Percentiles rank a stretch among this genome's conserved stretches.
Evolutionary conservation across 2,888 invertebrate species (phyloP).

Genomic region (Poecilus cupreus): DNA sequence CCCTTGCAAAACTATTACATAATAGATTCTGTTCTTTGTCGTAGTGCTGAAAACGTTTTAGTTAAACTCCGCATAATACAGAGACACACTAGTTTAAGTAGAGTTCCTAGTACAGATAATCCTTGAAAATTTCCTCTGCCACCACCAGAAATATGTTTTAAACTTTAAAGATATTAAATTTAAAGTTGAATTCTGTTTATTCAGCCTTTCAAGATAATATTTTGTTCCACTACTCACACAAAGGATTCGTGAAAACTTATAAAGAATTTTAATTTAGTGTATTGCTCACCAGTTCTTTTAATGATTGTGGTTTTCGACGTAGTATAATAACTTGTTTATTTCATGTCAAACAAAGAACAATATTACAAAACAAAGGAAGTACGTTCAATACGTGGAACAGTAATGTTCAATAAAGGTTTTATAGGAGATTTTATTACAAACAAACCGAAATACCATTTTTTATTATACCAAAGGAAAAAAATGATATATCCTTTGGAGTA

Average conservation of each 20-base stretch:
- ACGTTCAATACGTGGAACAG: neutral
- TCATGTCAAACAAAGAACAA: neutral
- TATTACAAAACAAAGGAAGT: slow-evolving; percentile 4
- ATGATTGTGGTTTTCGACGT: too few relatives aligned
- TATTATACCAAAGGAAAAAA: slow-evolving; percentile 7
- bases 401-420: slow-evolving; percentile 35
- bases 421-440: neutral
- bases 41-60: neutral
- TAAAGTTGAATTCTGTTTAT: too few relatives aligned
- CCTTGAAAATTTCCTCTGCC: neutral
- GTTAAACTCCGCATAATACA: neutral
- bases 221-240: too few relatives aligned
- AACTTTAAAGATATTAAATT: too few relatives aligned
- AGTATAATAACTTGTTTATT: neutral
- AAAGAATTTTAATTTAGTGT: too few relatives aligned
- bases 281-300: too few relatives aligned
- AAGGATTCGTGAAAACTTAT: too few relatives aligned
- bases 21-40: slow-evolving; percentile 1
- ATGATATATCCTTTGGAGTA: neutral
- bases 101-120: neutral
- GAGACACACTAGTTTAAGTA: neutral
- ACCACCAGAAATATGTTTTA: too few relatives aligned
- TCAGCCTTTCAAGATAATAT: too few relatives aligned
- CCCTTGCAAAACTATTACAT: neutral
- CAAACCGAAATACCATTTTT: neutral